Evolutionary conservation across 2,797 vertebrate species (phyloP).

Genomic region (Gallinago solitaria): DNA sequence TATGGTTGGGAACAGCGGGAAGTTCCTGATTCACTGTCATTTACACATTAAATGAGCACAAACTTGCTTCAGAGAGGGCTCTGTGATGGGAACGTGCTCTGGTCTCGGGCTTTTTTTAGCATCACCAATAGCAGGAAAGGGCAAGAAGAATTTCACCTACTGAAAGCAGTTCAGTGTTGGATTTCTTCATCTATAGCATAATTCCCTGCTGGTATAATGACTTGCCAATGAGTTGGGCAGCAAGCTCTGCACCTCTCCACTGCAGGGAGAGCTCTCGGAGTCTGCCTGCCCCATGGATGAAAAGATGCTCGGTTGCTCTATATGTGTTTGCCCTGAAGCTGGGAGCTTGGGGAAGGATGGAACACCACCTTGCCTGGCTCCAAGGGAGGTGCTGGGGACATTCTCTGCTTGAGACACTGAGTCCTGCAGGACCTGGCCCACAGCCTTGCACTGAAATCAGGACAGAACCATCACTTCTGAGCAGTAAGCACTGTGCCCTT

Average conservation of each 20-base stretch:
- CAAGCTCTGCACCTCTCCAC: background rate
- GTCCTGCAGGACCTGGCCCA: background rate
- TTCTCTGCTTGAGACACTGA: background rate
- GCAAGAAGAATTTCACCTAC: background rate
- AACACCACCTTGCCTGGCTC: accelerated
- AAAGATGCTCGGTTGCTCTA: accelerated
- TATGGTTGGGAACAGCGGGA: slow-evolving; percentile 69
- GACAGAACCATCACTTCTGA: accelerated
- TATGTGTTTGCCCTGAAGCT: accelerated
- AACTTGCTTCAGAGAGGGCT: background rate
- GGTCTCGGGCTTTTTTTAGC: background rate
- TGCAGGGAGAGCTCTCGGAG: background rate
- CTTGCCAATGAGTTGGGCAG: background rate
- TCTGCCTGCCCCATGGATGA: background rate
- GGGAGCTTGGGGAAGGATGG: background rate
- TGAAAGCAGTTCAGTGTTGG: background rate
- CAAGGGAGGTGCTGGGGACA: background rate
- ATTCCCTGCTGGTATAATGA: background rate
- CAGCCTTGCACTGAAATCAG: background rate
- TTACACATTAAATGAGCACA: slow-evolving; percentile 52
- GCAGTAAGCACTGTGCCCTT: background rate
- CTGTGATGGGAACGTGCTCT: background rate
- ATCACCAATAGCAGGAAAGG: background rate
- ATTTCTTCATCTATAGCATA: background rate
- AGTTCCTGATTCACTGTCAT: slow-evolving; percentile 65